Percentiles rank a stretch among this genome's conserved stretches.
phyloP scores from a whole-genome alignment of 2,888 invertebrate genomes.

The Drosophila rubida region DNA sequence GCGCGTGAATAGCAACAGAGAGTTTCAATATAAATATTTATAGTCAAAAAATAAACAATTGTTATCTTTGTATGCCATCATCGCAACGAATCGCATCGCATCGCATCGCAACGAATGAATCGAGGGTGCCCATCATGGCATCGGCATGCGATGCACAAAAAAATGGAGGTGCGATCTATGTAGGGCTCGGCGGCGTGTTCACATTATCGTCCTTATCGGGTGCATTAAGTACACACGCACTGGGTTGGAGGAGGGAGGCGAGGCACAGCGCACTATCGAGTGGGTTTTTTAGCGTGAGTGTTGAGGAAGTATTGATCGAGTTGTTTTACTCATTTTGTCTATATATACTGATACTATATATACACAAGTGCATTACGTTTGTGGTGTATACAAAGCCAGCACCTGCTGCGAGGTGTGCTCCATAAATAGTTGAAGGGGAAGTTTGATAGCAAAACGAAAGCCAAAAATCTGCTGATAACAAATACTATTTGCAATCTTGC shows the following conservation, averaged over 20 bases:
- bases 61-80: constrained; percentile 65
- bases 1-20: constrained; percentile 30
- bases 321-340: constrained; percentile 25
- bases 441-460: background rate
- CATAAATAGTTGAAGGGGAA: constrained; percentile 2
- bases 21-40: constrained; percentile 61
- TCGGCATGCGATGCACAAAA: constrained; percentile 50
- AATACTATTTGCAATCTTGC: background rate
- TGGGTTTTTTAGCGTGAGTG: constrained; percentile 20
- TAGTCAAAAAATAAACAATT: constrained; percentile 60
- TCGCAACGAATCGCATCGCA: constrained; percentile 9
- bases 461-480: background rate
- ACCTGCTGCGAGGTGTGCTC: constrained; percentile 19
- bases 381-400: background rate
- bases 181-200: constrained; percentile 16
- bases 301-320: constrained; percentile 51
- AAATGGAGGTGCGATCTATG: constrained; percentile 41
- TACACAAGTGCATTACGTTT: constrained; percentile 3
- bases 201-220: constrained; percentile 48
- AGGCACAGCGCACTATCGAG: constrained; percentile 14
- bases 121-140: constrained; percentile 24
- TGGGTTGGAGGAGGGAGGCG: background rate
- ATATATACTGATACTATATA: constrained; percentile 16
- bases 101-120: background rate
- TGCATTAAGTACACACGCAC: constrained; percentile 9